A percentile compares a stretch with the other conserved stretches of the same genome.
Evolutionary conservation across 2,888 invertebrate genomes (phyloP).

Genomic region (Cepaea hortensis): DNA sequence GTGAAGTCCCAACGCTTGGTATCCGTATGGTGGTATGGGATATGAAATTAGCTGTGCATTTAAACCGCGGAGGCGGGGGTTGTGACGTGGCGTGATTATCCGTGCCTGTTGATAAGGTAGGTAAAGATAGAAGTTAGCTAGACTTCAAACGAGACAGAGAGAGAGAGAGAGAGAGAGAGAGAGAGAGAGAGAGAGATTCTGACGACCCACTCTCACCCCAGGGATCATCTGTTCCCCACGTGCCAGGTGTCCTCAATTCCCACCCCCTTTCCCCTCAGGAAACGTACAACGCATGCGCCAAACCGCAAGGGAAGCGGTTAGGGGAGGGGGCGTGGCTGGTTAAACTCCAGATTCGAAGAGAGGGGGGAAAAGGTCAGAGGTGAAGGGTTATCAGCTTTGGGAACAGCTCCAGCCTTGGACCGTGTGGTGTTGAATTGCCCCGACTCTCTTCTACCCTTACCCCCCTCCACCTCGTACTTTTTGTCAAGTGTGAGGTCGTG

Average conservation of each 20-base stretch:
- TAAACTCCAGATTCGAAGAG: too few relatives aligned
- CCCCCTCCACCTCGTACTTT: neutral
- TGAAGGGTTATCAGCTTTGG: neutral
- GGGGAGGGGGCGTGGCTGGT: too few relatives aligned
- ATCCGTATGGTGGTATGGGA: too few relatives aligned
- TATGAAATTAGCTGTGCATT: too few relatives aligned
- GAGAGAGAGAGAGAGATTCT: neutral
- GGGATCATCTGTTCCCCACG: neutral
- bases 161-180: constrained; percentile 4
- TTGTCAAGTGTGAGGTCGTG: neutral
- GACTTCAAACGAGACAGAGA: neutral
- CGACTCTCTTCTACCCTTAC: neutral
- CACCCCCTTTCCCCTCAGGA: neutral
- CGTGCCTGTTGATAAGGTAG: too few relatives aligned
- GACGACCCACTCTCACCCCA: neutral
- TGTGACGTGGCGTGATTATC: too few relatives aligned
- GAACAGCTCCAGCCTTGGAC: neutral
- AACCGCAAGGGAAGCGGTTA: too few relatives aligned
- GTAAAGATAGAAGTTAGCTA: too few relatives aligned
- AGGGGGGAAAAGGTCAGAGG: neutral
- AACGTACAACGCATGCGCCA: too few relatives aligned
- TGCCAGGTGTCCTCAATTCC: neutral
- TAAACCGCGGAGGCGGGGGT: too few relatives aligned
- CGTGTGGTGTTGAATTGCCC: neutral
- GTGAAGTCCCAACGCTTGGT: too few relatives aligned